These are phyloP conservation scores for Acanthopagrus latus DNA, from an alignment of 2,797 vertebrate genomes.

Conservation along the genomic window DNA sequence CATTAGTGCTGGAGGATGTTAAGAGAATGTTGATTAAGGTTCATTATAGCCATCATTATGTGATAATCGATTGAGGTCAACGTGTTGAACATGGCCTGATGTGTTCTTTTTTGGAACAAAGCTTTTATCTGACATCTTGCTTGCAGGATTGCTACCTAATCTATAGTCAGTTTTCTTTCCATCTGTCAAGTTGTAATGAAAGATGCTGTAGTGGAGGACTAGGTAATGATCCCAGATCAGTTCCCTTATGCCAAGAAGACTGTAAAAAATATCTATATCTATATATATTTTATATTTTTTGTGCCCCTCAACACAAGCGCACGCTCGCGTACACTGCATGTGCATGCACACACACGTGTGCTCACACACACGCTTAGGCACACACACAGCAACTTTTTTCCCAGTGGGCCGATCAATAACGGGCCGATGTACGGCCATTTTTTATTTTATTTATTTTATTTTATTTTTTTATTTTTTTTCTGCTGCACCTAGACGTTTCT, in stretches of 20 bases:
- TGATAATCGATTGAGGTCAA: slow-evolving; percentile 66
- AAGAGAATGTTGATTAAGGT: slow-evolving; percentile 81
- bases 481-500: no score
- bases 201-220: slow-evolving; percentile 27
- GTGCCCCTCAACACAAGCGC: no score
- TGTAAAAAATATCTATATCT: slow-evolving; percentile 31
- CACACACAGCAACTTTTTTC: no score
- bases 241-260: slow-evolving; percentile 25
- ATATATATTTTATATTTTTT: no score
- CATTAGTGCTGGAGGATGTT: slow-evolving; percentile 76
- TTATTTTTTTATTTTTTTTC: no score
- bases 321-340: no score
- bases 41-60: slow-evolving; percentile 70
- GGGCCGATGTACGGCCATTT: no score
- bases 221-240: slow-evolving; percentile 46
- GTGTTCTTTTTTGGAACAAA: slow-evolving; percentile 39
- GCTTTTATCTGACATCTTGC: slow-evolving; percentile 54
- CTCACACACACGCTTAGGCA: no score
- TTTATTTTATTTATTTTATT: no score
- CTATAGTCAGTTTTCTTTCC: slow-evolving; percentile 31
- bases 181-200: slow-evolving; percentile 40
- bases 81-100: slow-evolving; percentile 41
- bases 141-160: slow-evolving; percentile 44
- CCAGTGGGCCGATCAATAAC: no score
- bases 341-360: no score